Evolutionary conservation across 2,113 vertebrate genomes (phyloP).

Genomic region (Calidris pygmaea): DNA sequence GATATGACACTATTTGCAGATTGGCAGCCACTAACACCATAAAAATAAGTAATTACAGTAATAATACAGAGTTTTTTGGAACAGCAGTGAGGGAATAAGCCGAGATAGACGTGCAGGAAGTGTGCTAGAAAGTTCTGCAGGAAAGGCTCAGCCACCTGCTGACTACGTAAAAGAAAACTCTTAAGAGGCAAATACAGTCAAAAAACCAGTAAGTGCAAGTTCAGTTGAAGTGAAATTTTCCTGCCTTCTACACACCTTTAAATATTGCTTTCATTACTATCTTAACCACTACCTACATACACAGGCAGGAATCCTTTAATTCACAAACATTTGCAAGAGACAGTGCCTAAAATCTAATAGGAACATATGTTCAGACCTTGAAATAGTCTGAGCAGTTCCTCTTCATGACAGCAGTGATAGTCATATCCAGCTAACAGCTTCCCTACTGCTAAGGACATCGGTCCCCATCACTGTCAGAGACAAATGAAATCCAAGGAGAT

Average conservation of each 20-base stretch:
- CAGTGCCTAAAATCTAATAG: not conserved
- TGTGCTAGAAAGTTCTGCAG: not conserved
- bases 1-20: not conserved
- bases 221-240: not conserved
- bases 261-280: not conserved
- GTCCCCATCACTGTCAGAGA: not conserved
- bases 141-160: not conserved
- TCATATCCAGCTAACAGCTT: not conserved
- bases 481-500: not conserved
- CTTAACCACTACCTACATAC: not conserved
- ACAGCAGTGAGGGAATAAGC: conserved; percentile 1
- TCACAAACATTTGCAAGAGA: not conserved
- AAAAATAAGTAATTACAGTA: conserved; percentile 40
- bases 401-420: not conserved
- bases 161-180: not conserved
- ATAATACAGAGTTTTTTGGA: not conserved
- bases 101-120: not conserved
- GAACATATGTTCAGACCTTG: not conserved
- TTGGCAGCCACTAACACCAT: not conserved
- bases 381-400: not conserved
- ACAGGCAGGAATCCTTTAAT: not conserved
- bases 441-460: not conserved
- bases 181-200: not conserved
- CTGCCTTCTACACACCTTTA: not conserved
- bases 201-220: not conserved